These are phyloP conservation scores for Lepus townsendii DNA, from an alignment of 2,797 vertebrate genomes.

Conservation along the genomic window DNA sequence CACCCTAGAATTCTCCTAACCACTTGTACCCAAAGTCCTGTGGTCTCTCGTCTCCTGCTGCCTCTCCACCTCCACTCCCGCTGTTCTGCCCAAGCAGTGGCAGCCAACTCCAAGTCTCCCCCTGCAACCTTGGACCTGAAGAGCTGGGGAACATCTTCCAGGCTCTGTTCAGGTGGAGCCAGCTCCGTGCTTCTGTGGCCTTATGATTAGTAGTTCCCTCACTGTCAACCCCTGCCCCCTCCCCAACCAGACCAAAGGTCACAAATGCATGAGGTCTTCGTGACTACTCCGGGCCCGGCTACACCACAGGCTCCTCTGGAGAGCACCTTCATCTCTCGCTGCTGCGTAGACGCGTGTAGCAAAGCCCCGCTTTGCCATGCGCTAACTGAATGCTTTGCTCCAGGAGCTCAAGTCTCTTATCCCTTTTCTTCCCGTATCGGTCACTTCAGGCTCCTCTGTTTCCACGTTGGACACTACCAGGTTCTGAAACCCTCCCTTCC, in stretches of 20 bases:
- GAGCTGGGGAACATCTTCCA: neutral
- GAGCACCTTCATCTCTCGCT: accelerated
- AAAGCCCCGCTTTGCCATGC: neutral
- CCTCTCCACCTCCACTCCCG: neutral
- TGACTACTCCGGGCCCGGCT: neutral
- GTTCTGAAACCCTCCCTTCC: neutral
- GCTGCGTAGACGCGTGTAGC: neutral
- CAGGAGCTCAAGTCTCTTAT: neutral
- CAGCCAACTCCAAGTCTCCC: neutral
- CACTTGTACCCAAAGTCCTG: too few relatives aligned
- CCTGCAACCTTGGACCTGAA: accelerated
- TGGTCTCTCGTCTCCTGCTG: neutral
- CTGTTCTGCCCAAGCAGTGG: neutral
- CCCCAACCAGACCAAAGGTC: neutral
- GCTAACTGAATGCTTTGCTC: neutral
- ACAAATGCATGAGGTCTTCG: too few relatives aligned
- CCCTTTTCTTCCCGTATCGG: neutral
- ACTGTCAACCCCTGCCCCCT: neutral
- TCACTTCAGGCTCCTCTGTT: neutral
- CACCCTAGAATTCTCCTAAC: neutral
- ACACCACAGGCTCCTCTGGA: neutral
- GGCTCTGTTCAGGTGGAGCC: too few relatives aligned
- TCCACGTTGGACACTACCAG: neutral
- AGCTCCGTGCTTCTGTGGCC: neutral
- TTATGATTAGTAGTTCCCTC: neutral